Evolutionary conservation across 2,888 invertebrate genomes (phyloP).

Genomic region (Nephrotoma appendiculata): DNA sequence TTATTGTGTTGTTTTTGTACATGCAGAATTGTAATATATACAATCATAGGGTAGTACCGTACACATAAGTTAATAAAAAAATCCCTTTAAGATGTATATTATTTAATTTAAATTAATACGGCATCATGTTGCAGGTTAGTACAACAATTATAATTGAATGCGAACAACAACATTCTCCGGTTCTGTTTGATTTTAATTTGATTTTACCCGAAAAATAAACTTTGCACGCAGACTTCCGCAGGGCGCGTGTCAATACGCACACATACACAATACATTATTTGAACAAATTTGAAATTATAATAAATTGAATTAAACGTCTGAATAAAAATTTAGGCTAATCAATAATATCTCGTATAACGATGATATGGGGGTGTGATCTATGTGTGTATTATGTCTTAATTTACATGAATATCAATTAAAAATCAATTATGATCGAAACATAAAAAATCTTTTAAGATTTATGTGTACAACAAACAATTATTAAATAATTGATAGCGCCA

Average conservation of each 20-base stretch:
- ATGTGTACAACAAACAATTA: not conserved
- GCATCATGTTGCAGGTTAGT: constrained; percentile 6
- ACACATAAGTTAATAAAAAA: not conserved
- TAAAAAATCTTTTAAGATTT: not conserved
- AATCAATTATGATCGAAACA: not conserved
- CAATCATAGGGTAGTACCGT: not conserved
- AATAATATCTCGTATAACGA: not conserved
- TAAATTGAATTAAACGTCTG: not conserved
- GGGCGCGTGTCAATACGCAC: constrained; percentile 1
- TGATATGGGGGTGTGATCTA: not conserved
- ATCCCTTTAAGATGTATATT: not conserved
- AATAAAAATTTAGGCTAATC: not conserved
- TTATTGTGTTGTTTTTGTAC: not conserved
- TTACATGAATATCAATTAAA: not conserved
- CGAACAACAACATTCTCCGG: not conserved
- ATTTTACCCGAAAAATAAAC: not conserved
- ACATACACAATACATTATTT: not conserved
- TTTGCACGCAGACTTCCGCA: not conserved
- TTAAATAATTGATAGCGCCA: not conserved
- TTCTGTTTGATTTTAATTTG: constrained; percentile 3
- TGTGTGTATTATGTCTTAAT: not conserved
- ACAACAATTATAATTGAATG: not conserved
- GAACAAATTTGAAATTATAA: not conserved
- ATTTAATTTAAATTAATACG: constrained; percentile 2
- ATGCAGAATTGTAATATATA: not conserved